Percentiles rank a stretch among this genome's conserved stretches.
phyloP scores from a whole-genome alignment of 2,888 invertebrate species.

The Penaeus monodon region DNA sequence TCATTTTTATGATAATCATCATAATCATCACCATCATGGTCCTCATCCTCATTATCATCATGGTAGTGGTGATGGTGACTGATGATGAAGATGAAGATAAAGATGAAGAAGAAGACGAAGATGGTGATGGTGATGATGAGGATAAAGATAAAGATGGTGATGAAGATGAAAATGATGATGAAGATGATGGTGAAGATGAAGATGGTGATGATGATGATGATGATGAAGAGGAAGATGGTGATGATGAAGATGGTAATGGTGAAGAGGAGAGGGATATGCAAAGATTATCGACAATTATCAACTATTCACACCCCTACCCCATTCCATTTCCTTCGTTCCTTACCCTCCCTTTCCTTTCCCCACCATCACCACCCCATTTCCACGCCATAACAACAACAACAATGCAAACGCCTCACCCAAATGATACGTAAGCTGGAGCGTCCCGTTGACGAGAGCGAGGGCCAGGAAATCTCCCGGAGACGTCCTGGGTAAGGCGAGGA shows the following conservation, averaged over 20 bases:
- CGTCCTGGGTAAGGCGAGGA: constrained; percentile 38
- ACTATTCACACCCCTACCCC: background rate
- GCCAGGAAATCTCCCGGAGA: constrained; percentile 58
- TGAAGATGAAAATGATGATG: background rate
- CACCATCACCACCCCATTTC: background rate
- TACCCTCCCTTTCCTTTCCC: background rate
- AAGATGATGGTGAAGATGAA: background rate
- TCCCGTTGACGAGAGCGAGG: constrained; percentile 49
- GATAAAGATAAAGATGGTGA: background rate
- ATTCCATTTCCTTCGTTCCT: background rate
- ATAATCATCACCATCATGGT: too few relatives aligned
- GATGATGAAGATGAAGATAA: background rate
- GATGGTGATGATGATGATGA: too few relatives aligned
- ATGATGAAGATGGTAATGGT: too few relatives aligned
- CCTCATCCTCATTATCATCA: too few relatives aligned
- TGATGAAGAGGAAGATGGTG: too few relatives aligned
- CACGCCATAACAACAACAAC: too few relatives aligned
- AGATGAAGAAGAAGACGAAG: background rate
- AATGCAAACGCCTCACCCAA: constrained; percentile 41
- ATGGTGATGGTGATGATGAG: background rate
- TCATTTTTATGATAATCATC: too few relatives aligned
- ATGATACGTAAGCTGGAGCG: constrained; percentile 55
- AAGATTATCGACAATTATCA: too few relatives aligned
- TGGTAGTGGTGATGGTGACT: too few relatives aligned
- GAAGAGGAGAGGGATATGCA: too few relatives aligned